Conservation (phyloP, 2,113 vertebrate species). For the Periophthalmus modestus region DNA sequence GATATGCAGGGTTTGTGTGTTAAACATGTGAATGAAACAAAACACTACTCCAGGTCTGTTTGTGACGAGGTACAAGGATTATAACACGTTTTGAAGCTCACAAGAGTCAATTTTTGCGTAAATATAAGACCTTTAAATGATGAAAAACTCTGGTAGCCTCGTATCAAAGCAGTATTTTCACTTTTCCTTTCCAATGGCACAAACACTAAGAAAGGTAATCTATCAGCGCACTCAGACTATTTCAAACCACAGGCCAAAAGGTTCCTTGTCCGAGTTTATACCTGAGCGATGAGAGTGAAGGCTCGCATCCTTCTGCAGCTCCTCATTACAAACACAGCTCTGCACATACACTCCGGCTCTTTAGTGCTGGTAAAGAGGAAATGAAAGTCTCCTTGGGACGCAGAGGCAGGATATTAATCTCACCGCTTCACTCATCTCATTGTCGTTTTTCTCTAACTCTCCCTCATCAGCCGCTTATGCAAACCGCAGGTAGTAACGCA, state of each 20-base stretch:
- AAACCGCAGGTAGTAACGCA: conserved; percentile 55
- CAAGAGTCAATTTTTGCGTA: too few relatives aligned
- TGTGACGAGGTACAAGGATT: too few relatives aligned
- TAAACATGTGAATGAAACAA: too few relatives aligned
- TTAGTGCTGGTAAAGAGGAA: conserved; percentile 71
- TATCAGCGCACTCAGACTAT: conserved; percentile 50
- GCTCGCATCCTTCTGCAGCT: conserved; percentile 22
- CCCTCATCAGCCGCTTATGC: conserved; percentile 63
- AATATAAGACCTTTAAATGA: background rate
- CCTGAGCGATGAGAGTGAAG: conserved; percentile 31
- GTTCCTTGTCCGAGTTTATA: conserved; percentile 44
- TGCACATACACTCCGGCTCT: conserved; percentile 37
- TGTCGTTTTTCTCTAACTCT: conserved; percentile 57
- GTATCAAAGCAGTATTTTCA: conserved; percentile 33
- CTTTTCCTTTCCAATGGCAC: conserved; percentile 57
- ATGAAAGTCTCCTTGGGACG: conserved; percentile 69
- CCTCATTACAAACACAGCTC: conserved; percentile 29
- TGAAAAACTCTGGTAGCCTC: background rate
- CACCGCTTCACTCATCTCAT: conserved; percentile 64
- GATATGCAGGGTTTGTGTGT: too few relatives aligned
- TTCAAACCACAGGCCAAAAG: conserved; percentile 32
- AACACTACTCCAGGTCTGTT: too few relatives aligned
- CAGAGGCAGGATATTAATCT: conserved; percentile 77
- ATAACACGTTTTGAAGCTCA: too few relatives aligned
- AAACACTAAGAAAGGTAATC: conserved; percentile 63